phyloP scores from a whole-genome alignment of 2,888 invertebrate genomes.

The Lithophane leautieri region DNA sequence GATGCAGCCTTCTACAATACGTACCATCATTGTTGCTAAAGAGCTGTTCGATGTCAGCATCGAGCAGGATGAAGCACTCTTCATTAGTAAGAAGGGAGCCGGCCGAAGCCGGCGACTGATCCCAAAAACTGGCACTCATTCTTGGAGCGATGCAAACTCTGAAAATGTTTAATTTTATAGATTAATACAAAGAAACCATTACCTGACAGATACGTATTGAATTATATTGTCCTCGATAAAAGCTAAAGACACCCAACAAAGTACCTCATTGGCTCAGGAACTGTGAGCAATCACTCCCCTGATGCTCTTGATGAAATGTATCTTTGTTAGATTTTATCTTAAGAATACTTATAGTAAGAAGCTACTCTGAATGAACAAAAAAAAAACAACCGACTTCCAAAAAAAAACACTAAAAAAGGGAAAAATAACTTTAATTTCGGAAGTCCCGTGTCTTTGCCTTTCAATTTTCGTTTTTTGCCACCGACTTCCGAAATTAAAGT shows the following conservation, averaged over 20 bases:
- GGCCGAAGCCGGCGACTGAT: constrained; percentile 87
- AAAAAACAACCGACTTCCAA: too few species aligned
- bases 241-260: too few species aligned
- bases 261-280: neutral
- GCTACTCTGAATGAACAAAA: too few species aligned
- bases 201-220: neutral
- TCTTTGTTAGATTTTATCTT: constrained; percentile 3
- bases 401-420: too few species aligned
- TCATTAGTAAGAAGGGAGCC: constrained; percentile 87
- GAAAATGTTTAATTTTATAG: constrained; percentile 69
- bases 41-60: constrained; percentile 85
- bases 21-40: constrained; percentile 81
- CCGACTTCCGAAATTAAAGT: too few species aligned
- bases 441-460: too few species aligned
- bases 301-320: neutral
- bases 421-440: too few species aligned
- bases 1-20: constrained; percentile 59
- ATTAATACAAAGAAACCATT: constrained; percentile 4
- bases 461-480: too few species aligned
- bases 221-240: neutral
- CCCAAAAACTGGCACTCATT: constrained; percentile 85
- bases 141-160: constrained; percentile 77
- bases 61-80: constrained; percentile 87
- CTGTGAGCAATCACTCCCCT: neutral
- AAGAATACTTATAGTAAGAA: neutral